phyloP scores from a whole-genome alignment of 1,140 invertebrate species.

The Drosophila setifemur region DNA sequence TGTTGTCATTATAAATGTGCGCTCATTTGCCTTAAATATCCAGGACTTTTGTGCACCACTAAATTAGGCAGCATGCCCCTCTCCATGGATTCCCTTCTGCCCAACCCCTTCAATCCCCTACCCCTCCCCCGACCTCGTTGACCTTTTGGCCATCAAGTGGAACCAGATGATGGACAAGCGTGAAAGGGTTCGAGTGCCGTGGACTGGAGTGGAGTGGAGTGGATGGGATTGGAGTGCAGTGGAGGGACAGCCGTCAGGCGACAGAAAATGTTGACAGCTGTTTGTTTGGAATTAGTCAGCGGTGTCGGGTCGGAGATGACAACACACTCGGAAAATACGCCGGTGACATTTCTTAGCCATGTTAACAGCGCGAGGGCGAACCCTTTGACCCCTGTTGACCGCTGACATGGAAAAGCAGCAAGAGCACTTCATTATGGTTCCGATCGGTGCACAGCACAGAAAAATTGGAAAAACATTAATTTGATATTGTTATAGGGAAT shows the following conservation, averaged over 20 bases:
- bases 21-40: constrained; percentile 78
- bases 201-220: constrained; percentile 18
- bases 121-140: constrained; percentile 38
- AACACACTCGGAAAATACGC: constrained; percentile 56
- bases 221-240: constrained; percentile 15
- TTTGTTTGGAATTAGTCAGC: constrained; percentile 70
- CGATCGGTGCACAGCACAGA: constrained; percentile 5
- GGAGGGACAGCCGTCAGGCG: no score
- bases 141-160: constrained; percentile 76
- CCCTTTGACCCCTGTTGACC: constrained; percentile 42
- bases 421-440: constrained; percentile 60
- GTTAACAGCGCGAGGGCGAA: constrained; percentile 64
- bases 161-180: constrained; percentile 55
- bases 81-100: neutral
- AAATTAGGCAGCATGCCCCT: constrained; percentile 54
- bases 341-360: constrained; percentile 60
- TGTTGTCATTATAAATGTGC: constrained; percentile 78
- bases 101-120: constrained; percentile 5
- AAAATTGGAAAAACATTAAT: neutral
- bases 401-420: neutral
- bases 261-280: constrained; percentile 74
- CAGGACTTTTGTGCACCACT: constrained; percentile 67
- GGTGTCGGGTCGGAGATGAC: constrained; percentile 69
- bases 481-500: neutral
- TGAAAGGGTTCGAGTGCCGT: constrained; percentile 78